Evolutionary conservation across 2,888 invertebrate species (phyloP), one percentile per base, ranked within the genome.

Genomic region (Callimorpha dominula): DNA sequence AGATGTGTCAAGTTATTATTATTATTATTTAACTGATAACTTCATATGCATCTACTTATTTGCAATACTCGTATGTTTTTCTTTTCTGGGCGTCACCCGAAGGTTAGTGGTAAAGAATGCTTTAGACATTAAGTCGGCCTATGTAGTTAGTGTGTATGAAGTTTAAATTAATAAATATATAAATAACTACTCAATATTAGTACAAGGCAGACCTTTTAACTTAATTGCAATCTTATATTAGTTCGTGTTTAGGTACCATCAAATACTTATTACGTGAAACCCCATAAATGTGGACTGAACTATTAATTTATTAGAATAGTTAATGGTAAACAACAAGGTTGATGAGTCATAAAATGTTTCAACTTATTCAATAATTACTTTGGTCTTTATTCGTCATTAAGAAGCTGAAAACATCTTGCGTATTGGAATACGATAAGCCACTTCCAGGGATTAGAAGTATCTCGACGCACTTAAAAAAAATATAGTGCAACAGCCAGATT

Each of bases 181-280:
- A 57, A 20, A 57, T 11, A 4, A 57, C 57, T 57, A 31, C 31
- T 60, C 60, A 60, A 60, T 60, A 31, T 60, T 31, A 60, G 31
- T 60, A 31, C 7, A 60, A 31, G 20, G 14, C 31, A 31, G 31
- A 40, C 15, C 69, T 74, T 71, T 74, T 65, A 74, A 63, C 7
- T n/a, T 76, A 76, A 81, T 80, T 76, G 60, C 31, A 31, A 31
- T 31, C 60, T 31, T 60, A 60, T 6, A 6, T 60, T 31, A 31
- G 77, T 81, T 75, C 80, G 79, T 79, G 81, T 72, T 75, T 65
- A 46, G 17, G 49, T 66, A 31, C 72, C 75, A 78, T 79, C 65
- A 71, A 64, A 60, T 62, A 65, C 46, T 68, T 69, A 69, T 68
- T 72, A 60, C 57, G 67, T 66, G 65, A 64, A 73, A 75, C 68